Conservation (phyloP, 2,113 vertebrate species). For the Bos indicus region DNA sequence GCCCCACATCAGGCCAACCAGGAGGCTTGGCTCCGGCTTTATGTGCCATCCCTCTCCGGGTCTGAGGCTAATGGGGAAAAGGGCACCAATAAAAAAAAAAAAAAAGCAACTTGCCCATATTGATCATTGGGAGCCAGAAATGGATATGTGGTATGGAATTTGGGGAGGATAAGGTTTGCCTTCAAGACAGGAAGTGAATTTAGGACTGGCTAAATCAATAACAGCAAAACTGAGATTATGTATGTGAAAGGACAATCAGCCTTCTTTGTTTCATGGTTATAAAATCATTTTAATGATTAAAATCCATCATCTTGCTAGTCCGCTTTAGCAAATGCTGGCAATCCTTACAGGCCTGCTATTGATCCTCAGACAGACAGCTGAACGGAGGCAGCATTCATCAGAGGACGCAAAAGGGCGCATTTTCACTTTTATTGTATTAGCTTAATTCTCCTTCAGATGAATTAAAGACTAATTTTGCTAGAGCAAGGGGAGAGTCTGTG, state of each 20-base stretch:
- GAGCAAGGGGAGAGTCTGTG: neutral
- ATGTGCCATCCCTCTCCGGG: neutral
- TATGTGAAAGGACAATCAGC: neutral
- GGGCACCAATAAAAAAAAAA: neutral
- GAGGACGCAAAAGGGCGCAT: neutral
- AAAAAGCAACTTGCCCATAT: neutral
- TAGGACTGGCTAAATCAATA: constrained; percentile 37
- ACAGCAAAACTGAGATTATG: constrained; percentile 54
- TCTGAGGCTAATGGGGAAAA: neutral
- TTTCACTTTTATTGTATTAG: constrained; percentile 48
- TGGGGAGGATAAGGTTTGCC: constrained; percentile 50
- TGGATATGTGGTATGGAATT: neutral
- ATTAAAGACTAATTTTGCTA: constrained; percentile 59
- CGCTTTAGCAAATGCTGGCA: neutral
- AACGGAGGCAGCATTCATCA: neutral
- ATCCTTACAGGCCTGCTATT: constrained; percentile 38
- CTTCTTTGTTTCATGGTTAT: constrained; percentile 74
- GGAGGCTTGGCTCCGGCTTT: neutral
- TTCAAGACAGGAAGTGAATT: constrained; percentile 45
- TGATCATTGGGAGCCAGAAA: constrained; percentile 24
- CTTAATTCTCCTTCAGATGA: constrained; percentile 58
- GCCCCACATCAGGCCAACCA: constrained; percentile 22
- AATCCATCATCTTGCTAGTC: constrained; percentile 59
- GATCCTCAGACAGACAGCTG: constrained; percentile 47
- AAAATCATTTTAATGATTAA: constrained; percentile 75